Evolutionary conservation across 2,888 invertebrate genomes (phyloP).

Genomic region (Thecophora atra): DNA sequence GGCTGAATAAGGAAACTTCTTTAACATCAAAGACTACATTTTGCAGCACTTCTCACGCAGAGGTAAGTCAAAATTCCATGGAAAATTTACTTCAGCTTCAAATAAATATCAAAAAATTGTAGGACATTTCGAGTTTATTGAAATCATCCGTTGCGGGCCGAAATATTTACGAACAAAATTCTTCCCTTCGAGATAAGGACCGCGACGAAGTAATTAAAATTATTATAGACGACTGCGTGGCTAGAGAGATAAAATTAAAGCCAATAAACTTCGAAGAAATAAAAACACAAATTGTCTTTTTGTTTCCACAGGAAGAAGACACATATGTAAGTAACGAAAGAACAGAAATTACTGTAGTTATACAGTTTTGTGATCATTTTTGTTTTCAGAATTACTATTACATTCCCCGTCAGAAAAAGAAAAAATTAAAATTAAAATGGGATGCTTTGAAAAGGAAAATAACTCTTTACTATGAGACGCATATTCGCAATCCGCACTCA

Average conservation of each 20-base stretch:
- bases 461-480: background rate
- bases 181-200: background rate
- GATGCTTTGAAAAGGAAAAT: background rate
- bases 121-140: background rate
- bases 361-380: background rate
- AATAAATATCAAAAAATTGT: background rate
- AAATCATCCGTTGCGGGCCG: background rate
- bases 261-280: background rate
- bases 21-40: background rate
- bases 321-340: background rate
- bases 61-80: background rate
- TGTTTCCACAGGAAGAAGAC: background rate
- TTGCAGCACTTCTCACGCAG: background rate
- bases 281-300: background rate
- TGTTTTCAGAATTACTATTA: background rate
- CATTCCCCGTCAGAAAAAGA: background rate
- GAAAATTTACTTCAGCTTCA: background rate
- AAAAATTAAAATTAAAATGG: background rate
- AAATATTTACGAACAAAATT: background rate
- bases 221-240: background rate
- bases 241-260: background rate
- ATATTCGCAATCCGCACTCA: constrained; percentile 7
- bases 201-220: background rate
- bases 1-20: background rate
- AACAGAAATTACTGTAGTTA: background rate